These are phyloP conservation scores for Eupithecia vulgata DNA, from an alignment of 2,888 invertebrate species.

Conservation along the genomic window DNA sequence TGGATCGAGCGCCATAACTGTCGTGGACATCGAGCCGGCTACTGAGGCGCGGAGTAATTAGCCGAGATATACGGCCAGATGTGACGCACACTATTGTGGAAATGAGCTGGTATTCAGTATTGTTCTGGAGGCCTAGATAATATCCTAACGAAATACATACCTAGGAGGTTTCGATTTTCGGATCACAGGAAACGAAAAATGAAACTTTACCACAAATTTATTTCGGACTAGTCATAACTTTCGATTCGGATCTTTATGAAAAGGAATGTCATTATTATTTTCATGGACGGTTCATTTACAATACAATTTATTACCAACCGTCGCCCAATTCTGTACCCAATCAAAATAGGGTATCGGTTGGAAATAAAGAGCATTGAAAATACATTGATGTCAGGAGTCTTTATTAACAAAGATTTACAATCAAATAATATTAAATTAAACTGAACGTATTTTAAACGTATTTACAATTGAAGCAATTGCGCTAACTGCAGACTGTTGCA, in stretches of 20 bases:
- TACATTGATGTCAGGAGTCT: too few relatives aligned
- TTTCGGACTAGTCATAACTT: not conserved
- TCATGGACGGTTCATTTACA: too few relatives aligned
- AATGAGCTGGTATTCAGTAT: not conserved
- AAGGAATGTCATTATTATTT: not conserved
- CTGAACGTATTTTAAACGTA: too few relatives aligned
- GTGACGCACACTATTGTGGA: not conserved
- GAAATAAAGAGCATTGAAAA: too few relatives aligned
- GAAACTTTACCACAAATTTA: not conserved
- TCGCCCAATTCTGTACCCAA: too few relatives aligned
- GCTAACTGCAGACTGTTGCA: too few relatives aligned
- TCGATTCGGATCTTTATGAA: not conserved
- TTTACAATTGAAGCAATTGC: too few relatives aligned
- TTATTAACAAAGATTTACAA: too few relatives aligned
- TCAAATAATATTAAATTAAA: too few relatives aligned
- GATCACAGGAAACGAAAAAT: not conserved
- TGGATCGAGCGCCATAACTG: too few relatives aligned
- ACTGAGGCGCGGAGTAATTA: constrained; percentile 30
- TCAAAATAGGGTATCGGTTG: not conserved
- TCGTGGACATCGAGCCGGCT: not conserved
- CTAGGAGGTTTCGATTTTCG: not conserved
- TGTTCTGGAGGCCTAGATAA: not conserved
- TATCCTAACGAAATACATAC: not conserved
- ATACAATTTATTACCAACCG: too few relatives aligned
- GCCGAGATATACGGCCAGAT: not conserved